Percentiles rank a stretch among this genome's conserved stretches.
These are phyloP conservation scores for Achlya flavicornis DNA, from an alignment of 2,888 invertebrate species.

Conservation along the genomic window DNA sequence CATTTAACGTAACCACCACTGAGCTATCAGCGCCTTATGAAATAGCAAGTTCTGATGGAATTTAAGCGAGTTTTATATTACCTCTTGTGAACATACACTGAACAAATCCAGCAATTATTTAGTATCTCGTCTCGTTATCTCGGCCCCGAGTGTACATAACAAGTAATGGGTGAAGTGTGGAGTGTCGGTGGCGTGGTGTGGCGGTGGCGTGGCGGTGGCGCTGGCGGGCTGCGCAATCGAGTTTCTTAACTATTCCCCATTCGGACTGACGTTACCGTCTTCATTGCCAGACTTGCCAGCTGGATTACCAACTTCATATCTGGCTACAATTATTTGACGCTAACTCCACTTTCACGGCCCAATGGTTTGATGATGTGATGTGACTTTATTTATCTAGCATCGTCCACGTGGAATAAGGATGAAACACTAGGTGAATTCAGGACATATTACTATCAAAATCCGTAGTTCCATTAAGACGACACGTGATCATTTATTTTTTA, in stretches of 20 bases:
- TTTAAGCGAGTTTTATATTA: too few relatives aligned
- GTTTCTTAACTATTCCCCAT: constrained; percentile 40
- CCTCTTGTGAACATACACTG: too few relatives aligned
- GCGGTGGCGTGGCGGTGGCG: constrained; percentile 18
- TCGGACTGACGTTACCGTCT: constrained; percentile 25
- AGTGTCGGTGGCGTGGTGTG: constrained; percentile 29
- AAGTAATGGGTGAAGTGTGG: constrained; percentile 31
- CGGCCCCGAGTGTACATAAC: constrained; percentile 15
- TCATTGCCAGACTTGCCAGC: constrained; percentile 20
- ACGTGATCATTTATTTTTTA: too few relatives aligned
- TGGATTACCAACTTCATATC: constrained; percentile 1
- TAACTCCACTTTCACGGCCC: neutral
- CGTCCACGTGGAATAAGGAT: neutral
- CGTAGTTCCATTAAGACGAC: too few relatives aligned
- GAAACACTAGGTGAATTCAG: too few relatives aligned
- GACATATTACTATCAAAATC: too few relatives aligned
- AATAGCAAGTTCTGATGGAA: too few relatives aligned
- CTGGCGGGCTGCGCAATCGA: constrained; percentile 26
- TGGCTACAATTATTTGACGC: constrained; percentile 10
- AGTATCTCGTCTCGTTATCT: neutral
- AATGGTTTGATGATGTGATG: neutral
- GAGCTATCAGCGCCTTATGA: too few relatives aligned
- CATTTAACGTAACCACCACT: too few relatives aligned
- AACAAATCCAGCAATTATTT: too few relatives aligned
- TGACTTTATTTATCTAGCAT: neutral